Percentiles rank a stretch among this genome's conserved stretches.
Evolutionary conservation across 2,797 vertebrate species (phyloP).

Genomic region (Coilia nasus): DNA sequence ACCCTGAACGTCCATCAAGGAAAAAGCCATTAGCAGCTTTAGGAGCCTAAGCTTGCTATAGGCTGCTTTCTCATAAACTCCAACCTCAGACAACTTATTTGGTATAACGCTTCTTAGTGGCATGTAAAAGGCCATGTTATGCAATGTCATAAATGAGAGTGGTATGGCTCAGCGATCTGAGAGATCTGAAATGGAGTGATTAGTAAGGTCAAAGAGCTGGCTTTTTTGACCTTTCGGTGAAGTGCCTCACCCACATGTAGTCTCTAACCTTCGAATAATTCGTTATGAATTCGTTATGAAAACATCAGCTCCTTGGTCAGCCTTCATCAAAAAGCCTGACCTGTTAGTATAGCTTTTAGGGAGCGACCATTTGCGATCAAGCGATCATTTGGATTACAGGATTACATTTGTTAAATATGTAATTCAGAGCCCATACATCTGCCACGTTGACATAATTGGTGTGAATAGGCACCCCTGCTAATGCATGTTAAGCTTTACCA

Average conservation of each 20-base stretch:
- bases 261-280: neutral
- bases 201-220: neutral
- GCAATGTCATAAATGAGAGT: neutral
- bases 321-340: neutral
- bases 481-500: neutral
- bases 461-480: neutral
- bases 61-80: slow-evolving; percentile 11
- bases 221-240: slow-evolving; percentile 6
- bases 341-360: neutral
- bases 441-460: neutral
- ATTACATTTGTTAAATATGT: neutral
- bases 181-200: neutral
- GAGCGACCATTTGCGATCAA: neutral
- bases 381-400: neutral
- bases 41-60: neutral
- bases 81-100: neutral
- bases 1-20: neutral
- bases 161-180: neutral
- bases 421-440: neutral
- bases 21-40: slow-evolving; percentile 28
- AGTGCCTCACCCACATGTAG: neutral
- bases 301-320: neutral
- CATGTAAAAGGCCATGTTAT: slow-evolving; percentile 11
- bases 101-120: neutral
- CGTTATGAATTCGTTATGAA: neutral